Base-by-base conservation (phyloP, 1,140 invertebrate species). In the Zaprionus capensis region DNA sequence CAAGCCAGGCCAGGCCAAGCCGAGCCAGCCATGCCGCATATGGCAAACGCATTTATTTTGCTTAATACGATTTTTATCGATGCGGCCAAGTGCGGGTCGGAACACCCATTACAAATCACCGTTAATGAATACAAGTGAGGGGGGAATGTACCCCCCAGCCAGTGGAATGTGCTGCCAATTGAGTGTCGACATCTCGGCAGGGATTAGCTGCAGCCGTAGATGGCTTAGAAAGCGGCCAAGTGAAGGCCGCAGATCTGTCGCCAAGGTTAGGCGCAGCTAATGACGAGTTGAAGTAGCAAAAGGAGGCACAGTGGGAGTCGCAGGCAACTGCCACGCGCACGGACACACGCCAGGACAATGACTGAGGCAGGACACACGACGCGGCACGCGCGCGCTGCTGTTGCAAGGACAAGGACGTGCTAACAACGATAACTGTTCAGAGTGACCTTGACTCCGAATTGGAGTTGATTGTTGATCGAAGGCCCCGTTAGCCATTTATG, bases 21-120 rank as follows among this genome's bases (percentile, higher is more conserved):
- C 9, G 3, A 11, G 31, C 9, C 31, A 34, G 31, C 3, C 31
- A 9, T 17, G 41, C n/a, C 41, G 41, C 41, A 46, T 51, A 70
- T 63, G 57, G 65, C 57, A 71, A 79, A 72, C 59, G 81, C 84
- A 88, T 88, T 88, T 81, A 76, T 79, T 86, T 69, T 46, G 69
- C 57, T 86, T 78, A 88, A 88, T 81, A 67, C 84, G 76, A 76
- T 77, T 90, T 81, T 75, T 78, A 58, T 80, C 83, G 76, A 80
- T 71, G 49, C 22, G n/a, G 3, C 28, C 59, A 46, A 26, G 28
- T 44, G 22, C 31, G 28, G 38, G 59, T 34, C 34, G 63, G 17
- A 69, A 80, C 82, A 80, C 83, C 78, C 84, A 88, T 76, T 81
- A 77, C 85, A 82, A 88, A 80, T 90, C 85, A 82, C 78, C 69